These are phyloP conservation scores for Pithys albifrons DNA, from an alignment of 2,113 vertebrate species.

Conservation along the genomic window DNA sequence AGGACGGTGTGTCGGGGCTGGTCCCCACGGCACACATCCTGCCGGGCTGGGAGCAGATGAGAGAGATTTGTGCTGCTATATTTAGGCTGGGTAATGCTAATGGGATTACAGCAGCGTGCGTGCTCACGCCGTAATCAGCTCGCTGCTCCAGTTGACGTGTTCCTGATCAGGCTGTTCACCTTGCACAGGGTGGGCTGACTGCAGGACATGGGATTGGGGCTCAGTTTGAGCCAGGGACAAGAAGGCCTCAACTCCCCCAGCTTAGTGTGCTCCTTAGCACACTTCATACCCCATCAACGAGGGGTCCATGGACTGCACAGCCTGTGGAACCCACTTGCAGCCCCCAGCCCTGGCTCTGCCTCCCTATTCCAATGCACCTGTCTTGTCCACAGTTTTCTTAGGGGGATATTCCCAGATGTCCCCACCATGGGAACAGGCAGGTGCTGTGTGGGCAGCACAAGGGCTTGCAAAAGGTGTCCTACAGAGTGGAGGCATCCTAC, in stretches of 20 bases:
- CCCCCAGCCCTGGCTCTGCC: neutral
- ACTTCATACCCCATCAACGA: neutral
- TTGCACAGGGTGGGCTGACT: neutral
- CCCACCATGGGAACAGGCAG: neutral
- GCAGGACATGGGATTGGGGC: rapidly evolving
- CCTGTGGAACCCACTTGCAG: neutral
- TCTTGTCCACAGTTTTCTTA: neutral
- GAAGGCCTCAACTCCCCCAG: rapidly evolving
- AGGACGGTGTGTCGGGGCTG: neutral
- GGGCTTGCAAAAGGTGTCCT: neutral
- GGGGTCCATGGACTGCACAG: neutral
- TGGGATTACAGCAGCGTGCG: constrained; percentile 33
- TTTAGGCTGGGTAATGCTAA: constrained; percentile 55
- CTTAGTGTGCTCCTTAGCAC: neutral
- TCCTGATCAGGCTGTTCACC: constrained; percentile 10
- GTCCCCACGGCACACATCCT: neutral
- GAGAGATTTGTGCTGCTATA: constrained; percentile 56
- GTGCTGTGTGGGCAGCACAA: neutral
- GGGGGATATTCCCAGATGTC: neutral
- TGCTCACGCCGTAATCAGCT: constrained; percentile 35
- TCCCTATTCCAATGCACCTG: neutral
- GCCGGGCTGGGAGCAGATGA: neutral
- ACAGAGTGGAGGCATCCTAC: neutral
- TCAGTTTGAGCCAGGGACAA: neutral
- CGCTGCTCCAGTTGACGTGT: constrained; percentile 2